Conservation (phyloP, 2,888 invertebrate species). For the Clepsis dumicolana region DNA sequence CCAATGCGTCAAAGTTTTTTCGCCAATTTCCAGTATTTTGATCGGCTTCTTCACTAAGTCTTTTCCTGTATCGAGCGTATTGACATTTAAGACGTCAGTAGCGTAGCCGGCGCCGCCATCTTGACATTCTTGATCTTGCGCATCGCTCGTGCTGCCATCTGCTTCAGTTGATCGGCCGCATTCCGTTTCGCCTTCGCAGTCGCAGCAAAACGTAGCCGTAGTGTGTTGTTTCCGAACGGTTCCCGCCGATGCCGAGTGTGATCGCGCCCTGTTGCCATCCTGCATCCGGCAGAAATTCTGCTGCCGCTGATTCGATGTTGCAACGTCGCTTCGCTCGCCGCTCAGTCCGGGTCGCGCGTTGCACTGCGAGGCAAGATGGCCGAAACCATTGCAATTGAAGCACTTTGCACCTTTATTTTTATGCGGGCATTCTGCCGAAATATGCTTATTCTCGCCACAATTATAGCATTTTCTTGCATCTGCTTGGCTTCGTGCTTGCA, state of each 20-base stretch:
- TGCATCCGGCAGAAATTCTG: background rate
- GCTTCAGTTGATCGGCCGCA: background rate
- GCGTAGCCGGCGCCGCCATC: background rate
- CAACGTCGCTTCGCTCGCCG: background rate
- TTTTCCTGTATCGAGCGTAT: no score
- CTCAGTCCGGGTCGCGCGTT: background rate
- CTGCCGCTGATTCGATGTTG: background rate
- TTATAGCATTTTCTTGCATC: background rate
- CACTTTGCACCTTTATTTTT: no score
- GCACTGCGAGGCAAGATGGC: constrained; percentile 3
- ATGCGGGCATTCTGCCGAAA: constrained; percentile 4
- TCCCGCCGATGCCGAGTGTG: background rate
- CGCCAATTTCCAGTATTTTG: no score
- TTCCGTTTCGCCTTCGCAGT: background rate
- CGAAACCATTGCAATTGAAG: constrained; percentile 2
- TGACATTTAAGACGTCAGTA: no score
- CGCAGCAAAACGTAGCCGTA: background rate
- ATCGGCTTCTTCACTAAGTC: no score
- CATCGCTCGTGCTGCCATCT: background rate
- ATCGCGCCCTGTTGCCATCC: background rate
- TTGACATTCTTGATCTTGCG: no score
- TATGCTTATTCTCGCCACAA: background rate
- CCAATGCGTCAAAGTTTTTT: no score
- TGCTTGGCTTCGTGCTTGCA: background rate
- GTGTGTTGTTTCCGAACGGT: background rate